Evolutionary conservation across 2,113 vertebrate species (phyloP).

Genomic region (Tringa solitaria): DNA sequence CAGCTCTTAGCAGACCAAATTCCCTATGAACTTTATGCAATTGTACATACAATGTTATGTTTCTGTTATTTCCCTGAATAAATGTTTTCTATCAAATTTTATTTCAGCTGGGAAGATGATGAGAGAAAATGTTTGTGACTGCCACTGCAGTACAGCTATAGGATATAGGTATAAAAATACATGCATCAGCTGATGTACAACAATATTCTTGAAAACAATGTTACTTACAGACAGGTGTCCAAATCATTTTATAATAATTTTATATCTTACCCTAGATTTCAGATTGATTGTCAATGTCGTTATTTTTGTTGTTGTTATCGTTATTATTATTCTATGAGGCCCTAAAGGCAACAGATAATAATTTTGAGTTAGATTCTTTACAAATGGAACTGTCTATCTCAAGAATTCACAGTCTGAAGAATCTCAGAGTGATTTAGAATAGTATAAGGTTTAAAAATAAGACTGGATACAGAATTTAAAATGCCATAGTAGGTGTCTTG

Average conservation of each 20-base stretch:
- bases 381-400: neutral
- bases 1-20: neutral
- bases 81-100: conserved; percentile 48
- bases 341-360: neutral
- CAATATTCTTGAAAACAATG: conserved; percentile 55
- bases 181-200: conserved; percentile 34
- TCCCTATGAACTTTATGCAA: conserved; percentile 24
- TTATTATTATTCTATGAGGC: neutral
- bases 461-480: neutral
- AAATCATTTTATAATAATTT: conserved; percentile 52
- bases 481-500: neutral
- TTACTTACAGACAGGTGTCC: conserved; percentile 40
- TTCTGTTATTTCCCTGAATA: neutral
- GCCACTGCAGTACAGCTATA: conserved; percentile 22
- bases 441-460: neutral
- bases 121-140: conserved; percentile 47
- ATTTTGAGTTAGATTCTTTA: neutral
- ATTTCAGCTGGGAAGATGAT: conserved; percentile 11
- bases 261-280: neutral
- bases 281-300: neutral
- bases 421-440: neutral
- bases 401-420: neutral
- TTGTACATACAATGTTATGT: neutral
- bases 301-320: neutral
- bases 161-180: conserved; percentile 33